A percentile compares a stretch with the other conserved stretches of the same genome.
These are phyloP conservation scores for Boloria euphrosyne DNA, from an alignment of 2,888 invertebrate species.

Conservation along the genomic window DNA sequence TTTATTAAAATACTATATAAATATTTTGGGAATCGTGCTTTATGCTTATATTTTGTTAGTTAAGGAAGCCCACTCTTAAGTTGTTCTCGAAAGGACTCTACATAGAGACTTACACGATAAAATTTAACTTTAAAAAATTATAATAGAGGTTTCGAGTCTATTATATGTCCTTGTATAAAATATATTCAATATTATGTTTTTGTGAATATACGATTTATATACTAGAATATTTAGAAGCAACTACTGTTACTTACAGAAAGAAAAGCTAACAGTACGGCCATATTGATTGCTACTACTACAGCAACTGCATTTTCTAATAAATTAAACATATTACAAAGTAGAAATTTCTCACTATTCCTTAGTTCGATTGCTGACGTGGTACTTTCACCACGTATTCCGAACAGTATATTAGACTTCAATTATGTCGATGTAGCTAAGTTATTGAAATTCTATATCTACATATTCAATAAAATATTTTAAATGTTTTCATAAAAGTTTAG, in stretches of 20 bases:
- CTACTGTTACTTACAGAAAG: background rate
- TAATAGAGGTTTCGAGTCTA: too few relatives aligned
- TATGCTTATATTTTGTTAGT: too few relatives aligned
- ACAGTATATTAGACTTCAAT: background rate
- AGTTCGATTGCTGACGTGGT: constrained; percentile 4
- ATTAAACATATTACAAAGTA: constrained; percentile 37
- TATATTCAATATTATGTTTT: background rate
- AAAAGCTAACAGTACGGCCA: background rate
- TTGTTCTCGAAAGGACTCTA: too few relatives aligned
- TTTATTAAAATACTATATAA: too few relatives aligned
- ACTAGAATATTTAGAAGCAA: background rate
- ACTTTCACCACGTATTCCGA: background rate
- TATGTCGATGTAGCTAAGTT: too few relatives aligned
- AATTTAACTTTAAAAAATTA: too few relatives aligned
- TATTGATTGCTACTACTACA: constrained; percentile 27
- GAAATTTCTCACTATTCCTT: constrained; percentile 1
- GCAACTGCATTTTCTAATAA: constrained; percentile 41
- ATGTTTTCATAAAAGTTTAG: background rate
- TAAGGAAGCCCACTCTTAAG: too few relatives aligned
- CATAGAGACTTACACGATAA: too few relatives aligned
- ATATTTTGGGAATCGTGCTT: too few relatives aligned
- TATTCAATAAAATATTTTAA: background rate
- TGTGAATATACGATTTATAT: too few relatives aligned
- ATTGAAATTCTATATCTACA: background rate
- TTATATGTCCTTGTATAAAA: background rate